A percentile compares a stretch with the other conserved stretches of the same genome.
Evolutionary conservation across 64 coral and sea anemone genomes (phyloP).

Genomic region (Pocillopora damicornis): DNA sequence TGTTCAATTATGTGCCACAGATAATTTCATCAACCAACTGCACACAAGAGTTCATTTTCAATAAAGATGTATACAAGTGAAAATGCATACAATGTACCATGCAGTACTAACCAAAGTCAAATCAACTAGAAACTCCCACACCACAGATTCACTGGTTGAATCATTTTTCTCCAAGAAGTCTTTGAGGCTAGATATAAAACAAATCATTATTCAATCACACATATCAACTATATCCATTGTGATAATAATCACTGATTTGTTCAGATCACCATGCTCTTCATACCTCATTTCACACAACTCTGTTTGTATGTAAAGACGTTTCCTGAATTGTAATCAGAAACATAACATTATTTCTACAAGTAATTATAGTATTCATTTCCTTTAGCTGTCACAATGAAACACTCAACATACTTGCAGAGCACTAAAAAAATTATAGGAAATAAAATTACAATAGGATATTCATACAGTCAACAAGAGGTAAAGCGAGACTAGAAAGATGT

Average conservation of each 20-base stretch:
- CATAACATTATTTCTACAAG: neutral
- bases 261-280: neutral
- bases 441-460: no score
- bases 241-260: neutral
- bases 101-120: neutral
- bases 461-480: no score
- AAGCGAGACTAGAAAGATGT: neutral
- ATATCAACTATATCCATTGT: no score
- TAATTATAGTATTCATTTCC: no score
- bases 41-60: no score
- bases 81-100: neutral
- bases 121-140: conserved; percentile 61
- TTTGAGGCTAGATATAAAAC: conserved; percentile 46
- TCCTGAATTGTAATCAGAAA: conserved; percentile 55
- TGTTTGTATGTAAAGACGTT: conserved; percentile 95
- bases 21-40: no score
- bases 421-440: no score
- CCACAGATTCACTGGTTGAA: conserved; percentile 44
- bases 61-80: no score
- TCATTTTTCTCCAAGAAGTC: conserved; percentile 63
- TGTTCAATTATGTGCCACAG: no score
- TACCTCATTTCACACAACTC: conserved; percentile 98
- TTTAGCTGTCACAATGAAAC: no score
- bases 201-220: neutral
- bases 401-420: no score